These are phyloP conservation scores for Phyllopteryx taeniolatus DNA, from an alignment of 2,113 vertebrate species.

Conservation along the genomic window DNA sequence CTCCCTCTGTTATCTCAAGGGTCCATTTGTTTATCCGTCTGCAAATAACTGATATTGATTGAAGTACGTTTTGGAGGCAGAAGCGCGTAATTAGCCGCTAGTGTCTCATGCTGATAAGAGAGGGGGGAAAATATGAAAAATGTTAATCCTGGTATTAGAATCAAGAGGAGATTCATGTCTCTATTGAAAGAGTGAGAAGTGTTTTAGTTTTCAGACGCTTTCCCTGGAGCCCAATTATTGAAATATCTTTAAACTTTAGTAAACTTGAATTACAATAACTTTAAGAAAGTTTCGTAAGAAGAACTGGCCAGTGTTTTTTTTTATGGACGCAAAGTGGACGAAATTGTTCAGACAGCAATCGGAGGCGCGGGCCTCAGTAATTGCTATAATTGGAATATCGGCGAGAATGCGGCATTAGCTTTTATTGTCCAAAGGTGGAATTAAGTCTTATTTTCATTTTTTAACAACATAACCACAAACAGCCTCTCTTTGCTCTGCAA, in stretches of 20 bases:
- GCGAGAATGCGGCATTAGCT: slow-evolving; percentile 42
- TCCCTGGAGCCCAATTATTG: slow-evolving; percentile 35
- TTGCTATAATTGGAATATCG: slow-evolving; percentile 51
- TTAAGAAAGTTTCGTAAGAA: slow-evolving; percentile 35
- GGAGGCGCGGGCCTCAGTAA: slow-evolving; percentile 29
- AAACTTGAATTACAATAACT: slow-evolving; percentile 25
- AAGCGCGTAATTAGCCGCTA: slow-evolving; percentile 50
- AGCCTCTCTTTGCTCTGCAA: slow-evolving; percentile 17
- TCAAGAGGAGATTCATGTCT: slow-evolving; percentile 43
- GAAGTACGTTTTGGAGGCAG: slow-evolving; percentile 23
- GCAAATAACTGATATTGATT: slow-evolving; percentile 49
- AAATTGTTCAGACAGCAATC: slow-evolving; percentile 22
- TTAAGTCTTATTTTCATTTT: slow-evolving; percentile 39
- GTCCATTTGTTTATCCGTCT: slow-evolving; percentile 49
- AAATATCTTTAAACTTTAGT: slow-evolving; percentile 31
- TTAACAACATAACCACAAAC: slow-evolving; percentile 26
- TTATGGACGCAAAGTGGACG: slow-evolving; percentile 17
- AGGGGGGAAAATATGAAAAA: slow-evolving; percentile 39
- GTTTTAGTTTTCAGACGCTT: slow-evolving; percentile 42
- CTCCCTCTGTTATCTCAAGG: slow-evolving; percentile 30
- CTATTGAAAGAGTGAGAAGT: slow-evolving; percentile 34
- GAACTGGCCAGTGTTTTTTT: slow-evolving; percentile 3
- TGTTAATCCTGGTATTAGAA: slow-evolving; percentile 55
- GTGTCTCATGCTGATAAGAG: slow-evolving; percentile 52
- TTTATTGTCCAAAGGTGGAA: slow-evolving; percentile 46